Evolutionary conservation across 2,888 invertebrate species (phyloP), one percentile per base, ranked within the genome.

Genomic region (Malachius bipustulatus): DNA sequence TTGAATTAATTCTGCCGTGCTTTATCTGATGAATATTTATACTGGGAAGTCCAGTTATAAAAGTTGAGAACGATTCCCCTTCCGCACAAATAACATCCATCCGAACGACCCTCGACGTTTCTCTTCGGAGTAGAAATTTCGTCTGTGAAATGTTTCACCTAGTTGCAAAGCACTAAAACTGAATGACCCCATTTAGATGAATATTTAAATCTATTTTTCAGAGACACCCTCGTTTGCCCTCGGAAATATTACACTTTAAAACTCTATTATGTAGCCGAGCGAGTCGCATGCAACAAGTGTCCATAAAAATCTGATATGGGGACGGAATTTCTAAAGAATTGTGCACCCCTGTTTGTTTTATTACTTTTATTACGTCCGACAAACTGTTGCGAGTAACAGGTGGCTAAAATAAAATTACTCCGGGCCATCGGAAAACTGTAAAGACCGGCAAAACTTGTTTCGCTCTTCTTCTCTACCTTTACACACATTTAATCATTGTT

Each of bases 281-380:
- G 40, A 38, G 42, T 47, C 35, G 50, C 47, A 50, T 47, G 59
- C 57, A 57, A 58, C 60, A 59, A 58, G 57, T 57, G 56, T 55
- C 56, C 50, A 58, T 58, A 57, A 57, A 58, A 57, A 59, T 58
- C 57, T 54, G 57, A 57, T 56, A 58, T 57, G 54, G 52, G 47
- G 47, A 47, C 50, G 47, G 54, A 55, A 56, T 55, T 55, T 54
- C 52, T 54, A 55, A 56, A 54, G 55, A 56, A 57, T 56, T 41
- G 56, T 54, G 50, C 53, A 53, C 54, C 49, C 49, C 48, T 54
- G 56, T 57, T 57, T 58, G 56, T 57, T 57, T 56, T 57, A 57
- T 58, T 58, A 56, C 57, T 57, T 58, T 58, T 58, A 59, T 58
- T 59, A 56, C 53, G 53, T 47, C 50, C 50, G 50, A 51, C 49